These are phyloP conservation scores for Drosophila ochracea DNA, from an alignment of 2,888 invertebrate genomes.

Conservation along the genomic window DNA sequence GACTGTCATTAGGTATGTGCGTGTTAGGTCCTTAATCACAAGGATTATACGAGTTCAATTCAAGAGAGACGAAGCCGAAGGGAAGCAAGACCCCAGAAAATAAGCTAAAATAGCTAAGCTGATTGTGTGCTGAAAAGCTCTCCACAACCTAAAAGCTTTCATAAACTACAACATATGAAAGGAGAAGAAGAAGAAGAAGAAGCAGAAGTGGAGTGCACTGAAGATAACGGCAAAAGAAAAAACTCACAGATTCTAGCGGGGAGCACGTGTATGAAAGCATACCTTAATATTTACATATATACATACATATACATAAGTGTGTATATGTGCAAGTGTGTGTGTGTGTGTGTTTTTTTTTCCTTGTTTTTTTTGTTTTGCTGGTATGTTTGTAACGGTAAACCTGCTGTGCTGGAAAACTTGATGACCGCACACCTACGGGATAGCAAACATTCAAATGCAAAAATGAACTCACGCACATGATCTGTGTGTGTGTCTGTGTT, in stretches of 20 bases:
- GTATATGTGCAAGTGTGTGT: slow-evolving; percentile 2
- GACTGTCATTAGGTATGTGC: not conserved
- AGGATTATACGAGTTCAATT: not conserved
- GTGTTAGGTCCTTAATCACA: not conserved
- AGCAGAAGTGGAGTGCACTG: not conserved
- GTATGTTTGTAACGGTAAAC: slow-evolving; percentile 11
- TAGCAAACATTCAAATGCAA: slow-evolving; percentile 63
- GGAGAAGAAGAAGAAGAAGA: not conserved
- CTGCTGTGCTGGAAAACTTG: slow-evolving; percentile 51
- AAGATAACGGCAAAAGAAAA: slow-evolving; percentile 31
- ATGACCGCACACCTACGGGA: slow-evolving; percentile 65
- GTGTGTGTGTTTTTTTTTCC: not conserved
- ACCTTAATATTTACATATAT: slow-evolving; percentile 1
- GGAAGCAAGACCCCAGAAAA: not conserved
- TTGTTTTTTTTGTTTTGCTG: not conserved
- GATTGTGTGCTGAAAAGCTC: not conserved
- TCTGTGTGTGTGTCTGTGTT: slow-evolving; percentile 17
- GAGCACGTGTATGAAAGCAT: slow-evolving; percentile 21
- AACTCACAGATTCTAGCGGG: slow-evolving; percentile 15
- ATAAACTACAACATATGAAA: slow-evolving; percentile 4
- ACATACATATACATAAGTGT: not conserved
- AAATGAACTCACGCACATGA: slow-evolving; percentile 59
- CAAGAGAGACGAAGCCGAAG: not conserved
- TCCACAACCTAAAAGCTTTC: slow-evolving; percentile 25
- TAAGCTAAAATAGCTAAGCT: not conserved